Base-by-base conservation (phyloP, 2,797 vertebrate species). In the Microctenopoma lineatum region DNA sequence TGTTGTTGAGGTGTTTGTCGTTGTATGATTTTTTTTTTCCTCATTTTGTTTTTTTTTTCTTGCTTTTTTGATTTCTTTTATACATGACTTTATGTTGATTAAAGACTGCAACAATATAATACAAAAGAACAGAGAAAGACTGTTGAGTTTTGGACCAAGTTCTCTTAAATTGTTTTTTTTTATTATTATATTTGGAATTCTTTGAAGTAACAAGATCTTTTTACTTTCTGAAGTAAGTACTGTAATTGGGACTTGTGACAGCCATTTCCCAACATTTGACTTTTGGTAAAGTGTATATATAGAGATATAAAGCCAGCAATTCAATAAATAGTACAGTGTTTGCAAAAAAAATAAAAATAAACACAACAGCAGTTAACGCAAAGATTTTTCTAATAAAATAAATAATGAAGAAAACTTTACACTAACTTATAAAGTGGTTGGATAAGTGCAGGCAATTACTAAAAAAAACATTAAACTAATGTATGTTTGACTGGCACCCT, bases 291-390 rank as follows among this genome's bases (percentile, higher is more conserved):
- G 54, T 91, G 87, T 91, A 90, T 77, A 90, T 89, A 89, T 75
- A 78, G 48, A 82, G 78, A 88, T 73, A 85, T 78, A 83, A 90
- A 89, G 86, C 89, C 92, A 92, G 89, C 90, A 87, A 74, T 66
- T 88, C 50, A 90, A 69, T 70, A 80, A 51, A 56, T 59, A 70
- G 70, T 41, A 76, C 67, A 70, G 70, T 80, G 73, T 86, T 85
- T 86, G 78, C 79, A 86, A 86, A 82, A 87, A 80, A 79, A 38
- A 8, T 57, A 5, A 29, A 47, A 36, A 55, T 25, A 50, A 5
- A 21, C 11, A 70, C 21, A 41, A 61, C 62, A 66, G 34, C 46
- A 83, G 56, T 67, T 27, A 53, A 59, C 4, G n/a, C 58, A 75
- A 83, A 18, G 36, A 66, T 66, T 87, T 87, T 87, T 89, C 66